Percentiles rank a stretch among this genome's conserved stretches.
Evolutionary conservation across 2,888 invertebrate genomes (phyloP).

Genomic region (Ptychoptera contaminata): DNA sequence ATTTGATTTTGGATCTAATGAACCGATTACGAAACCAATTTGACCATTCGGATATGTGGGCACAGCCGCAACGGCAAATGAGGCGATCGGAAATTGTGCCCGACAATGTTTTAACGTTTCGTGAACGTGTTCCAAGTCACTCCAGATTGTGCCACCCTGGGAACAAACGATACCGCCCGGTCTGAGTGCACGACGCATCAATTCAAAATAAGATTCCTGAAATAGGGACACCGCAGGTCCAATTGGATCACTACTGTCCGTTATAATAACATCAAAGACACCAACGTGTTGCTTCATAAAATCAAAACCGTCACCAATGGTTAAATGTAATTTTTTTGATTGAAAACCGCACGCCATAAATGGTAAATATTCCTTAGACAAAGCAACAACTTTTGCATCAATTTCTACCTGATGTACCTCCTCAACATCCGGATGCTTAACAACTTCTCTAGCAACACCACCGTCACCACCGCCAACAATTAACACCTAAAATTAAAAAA

Average conservation of each 20-base stretch:
- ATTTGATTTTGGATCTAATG: slow-evolving; percentile 44
- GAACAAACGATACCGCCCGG: slow-evolving; percentile 86
- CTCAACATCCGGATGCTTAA: slow-evolving; percentile 81
- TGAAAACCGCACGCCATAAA: slow-evolving; percentile 80
- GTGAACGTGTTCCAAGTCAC: slow-evolving; percentile 58
- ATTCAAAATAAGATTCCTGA: slow-evolving; percentile 60
- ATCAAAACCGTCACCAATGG: slow-evolving; percentile 87
- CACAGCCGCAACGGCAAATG: slow-evolving; percentile 70
- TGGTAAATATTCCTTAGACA: slow-evolving; percentile 77
- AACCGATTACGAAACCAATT: slow-evolving; percentile 88
- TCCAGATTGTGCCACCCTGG: slow-evolving; percentile 76
- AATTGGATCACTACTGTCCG: slow-evolving; percentile 94
- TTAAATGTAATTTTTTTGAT: slow-evolving; percentile 65
- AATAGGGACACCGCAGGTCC: slow-evolving; percentile 55
- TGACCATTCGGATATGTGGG: slow-evolving; percentile 96
- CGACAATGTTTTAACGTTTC: slow-evolving; percentile 60
- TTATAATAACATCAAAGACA: slow-evolving; percentile 94
- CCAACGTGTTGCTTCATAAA: slow-evolving; percentile 74
- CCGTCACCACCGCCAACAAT: slow-evolving; percentile 98
- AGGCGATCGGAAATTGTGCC: slow-evolving; percentile 59
- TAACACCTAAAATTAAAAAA: slow-evolving; percentile 39
- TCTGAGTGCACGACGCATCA: slow-evolving; percentile 70
- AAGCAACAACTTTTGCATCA: slow-evolving; percentile 78
- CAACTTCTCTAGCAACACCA: slow-evolving; percentile 88
- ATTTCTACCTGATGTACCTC: slow-evolving; percentile 88